These are phyloP conservation scores for Pseudolaguvia tuberculata DNA, from an alignment of 2,113 vertebrate genomes.

Conservation along the genomic window DNA sequence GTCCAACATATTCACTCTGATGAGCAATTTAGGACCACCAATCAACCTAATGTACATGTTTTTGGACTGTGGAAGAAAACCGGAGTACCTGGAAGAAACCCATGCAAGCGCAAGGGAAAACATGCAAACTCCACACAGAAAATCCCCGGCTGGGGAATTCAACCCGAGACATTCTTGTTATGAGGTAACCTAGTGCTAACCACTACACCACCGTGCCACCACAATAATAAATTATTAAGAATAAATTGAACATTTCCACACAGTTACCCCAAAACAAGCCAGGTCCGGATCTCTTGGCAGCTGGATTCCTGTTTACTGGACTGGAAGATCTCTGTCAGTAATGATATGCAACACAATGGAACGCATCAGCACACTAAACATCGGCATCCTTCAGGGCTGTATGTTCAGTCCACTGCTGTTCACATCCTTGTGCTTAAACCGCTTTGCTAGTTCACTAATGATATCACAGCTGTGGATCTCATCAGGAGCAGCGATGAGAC, in stretches of 20 bases:
- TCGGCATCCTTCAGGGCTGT: not conserved
- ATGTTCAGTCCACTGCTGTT: slow-evolving; percentile 5
- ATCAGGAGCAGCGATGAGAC: not conserved
- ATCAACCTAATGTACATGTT: too few relatives aligned
- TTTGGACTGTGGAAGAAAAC: too few relatives aligned
- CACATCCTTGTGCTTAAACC: not conserved
- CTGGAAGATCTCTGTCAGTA: not conserved
- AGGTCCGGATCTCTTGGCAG: not conserved
- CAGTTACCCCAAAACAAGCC: not conserved
- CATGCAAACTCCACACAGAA: too few relatives aligned
- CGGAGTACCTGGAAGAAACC: too few relatives aligned
- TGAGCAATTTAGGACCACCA: too few relatives aligned
- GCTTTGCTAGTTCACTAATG: slow-evolving; percentile 3
- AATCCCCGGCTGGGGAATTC: too few relatives aligned
- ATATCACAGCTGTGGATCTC: not conserved
- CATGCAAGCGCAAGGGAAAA: too few relatives aligned
- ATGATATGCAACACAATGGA: not conserved
- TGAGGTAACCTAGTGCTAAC: too few relatives aligned
- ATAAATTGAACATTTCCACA: not conserved
- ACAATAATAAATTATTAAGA: too few relatives aligned
- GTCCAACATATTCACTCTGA: too few relatives aligned
- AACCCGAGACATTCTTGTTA: too few relatives aligned
- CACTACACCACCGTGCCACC: too few relatives aligned
- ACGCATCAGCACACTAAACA: not conserved
- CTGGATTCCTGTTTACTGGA: not conserved